These are phyloP conservation scores for Bursaphelenchus okinawaensis DNA, from an alignment of 2,888 invertebrate genomes.

Conservation along the genomic window DNA sequence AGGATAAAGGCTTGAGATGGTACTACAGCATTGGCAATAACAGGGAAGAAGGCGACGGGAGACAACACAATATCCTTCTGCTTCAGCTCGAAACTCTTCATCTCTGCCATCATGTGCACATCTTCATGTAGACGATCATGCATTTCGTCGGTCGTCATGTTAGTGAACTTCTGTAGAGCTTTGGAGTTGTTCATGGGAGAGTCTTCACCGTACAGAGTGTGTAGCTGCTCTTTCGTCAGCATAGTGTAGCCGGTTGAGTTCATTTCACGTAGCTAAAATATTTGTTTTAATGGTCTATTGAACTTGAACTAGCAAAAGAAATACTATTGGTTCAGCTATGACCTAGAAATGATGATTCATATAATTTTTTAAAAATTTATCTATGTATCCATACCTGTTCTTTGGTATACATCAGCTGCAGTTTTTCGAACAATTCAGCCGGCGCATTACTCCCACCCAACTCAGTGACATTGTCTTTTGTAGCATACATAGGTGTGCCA, in stretches of 20 bases:
- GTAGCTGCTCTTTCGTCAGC: slow-evolving; percentile 35
- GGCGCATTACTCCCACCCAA: slow-evolving; percentile 40
- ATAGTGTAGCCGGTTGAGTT: slow-evolving; percentile 44
- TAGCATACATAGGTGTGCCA: slow-evolving; percentile 36
- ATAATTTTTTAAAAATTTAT: background rate
- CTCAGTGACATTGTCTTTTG: slow-evolving; percentile 36
- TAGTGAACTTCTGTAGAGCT: slow-evolving; percentile 13
- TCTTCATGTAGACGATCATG: slow-evolving; percentile 26
- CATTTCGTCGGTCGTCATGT: slow-evolving; percentile 14
- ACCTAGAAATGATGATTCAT: background rate
- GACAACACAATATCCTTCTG: slow-evolving; percentile 23
- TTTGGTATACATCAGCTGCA: slow-evolving; percentile 34
- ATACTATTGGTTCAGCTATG: background rate
- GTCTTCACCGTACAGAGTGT: slow-evolving; percentile 37
- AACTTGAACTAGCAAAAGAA: background rate
- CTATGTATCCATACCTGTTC: slow-evolving; percentile 30
- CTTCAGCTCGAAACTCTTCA: slow-evolving; percentile 24
- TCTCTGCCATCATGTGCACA: slow-evolving; percentile 24
- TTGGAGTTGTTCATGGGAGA: slow-evolving; percentile 34
- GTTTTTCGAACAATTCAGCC: slow-evolving; percentile 35
- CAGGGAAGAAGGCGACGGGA: slow-evolving; percentile 18
- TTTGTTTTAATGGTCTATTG: no score
- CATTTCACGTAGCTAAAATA: slow-evolving; percentile 32
- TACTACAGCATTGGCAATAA: slow-evolving; percentile 1
- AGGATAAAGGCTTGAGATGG: slow-evolving; percentile 35